These are phyloP conservation scores for Hesperia comma DNA, from an alignment of 2,888 invertebrate species.

Conservation along the genomic window DNA sequence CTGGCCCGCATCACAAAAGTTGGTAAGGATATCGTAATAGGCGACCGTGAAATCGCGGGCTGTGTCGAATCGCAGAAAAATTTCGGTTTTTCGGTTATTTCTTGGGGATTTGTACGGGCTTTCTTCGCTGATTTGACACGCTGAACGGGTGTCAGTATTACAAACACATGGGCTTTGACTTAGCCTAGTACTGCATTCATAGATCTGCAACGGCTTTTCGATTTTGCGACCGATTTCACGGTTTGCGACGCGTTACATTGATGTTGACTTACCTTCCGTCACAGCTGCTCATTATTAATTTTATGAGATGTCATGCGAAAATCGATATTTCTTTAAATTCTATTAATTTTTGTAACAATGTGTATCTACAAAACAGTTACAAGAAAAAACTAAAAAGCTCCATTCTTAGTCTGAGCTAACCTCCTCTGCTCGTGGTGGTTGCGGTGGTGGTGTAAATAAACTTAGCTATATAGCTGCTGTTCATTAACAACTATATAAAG, in stretches of 20 bases:
- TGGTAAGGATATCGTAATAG: constrained; percentile 68
- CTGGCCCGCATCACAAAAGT: constrained; percentile 46
- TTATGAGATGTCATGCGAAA: constrained; percentile 47
- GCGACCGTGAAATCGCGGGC: constrained; percentile 76
- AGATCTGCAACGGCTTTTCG: constrained; percentile 74
- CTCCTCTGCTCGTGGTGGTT: too few species aligned
- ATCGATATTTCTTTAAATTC: constrained; percentile 14
- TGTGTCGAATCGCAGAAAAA: constrained; percentile 83
- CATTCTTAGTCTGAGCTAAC: too few species aligned
- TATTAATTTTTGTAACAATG: constrained; percentile 4
- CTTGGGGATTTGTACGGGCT: constrained; percentile 83
- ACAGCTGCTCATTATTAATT: constrained; percentile 77
- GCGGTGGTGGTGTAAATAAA: too few species aligned
- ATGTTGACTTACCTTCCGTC: constrained; percentile 84
- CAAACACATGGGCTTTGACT: constrained; percentile 82
- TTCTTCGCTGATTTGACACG: constrained; percentile 80
- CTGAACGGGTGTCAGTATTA: constrained; percentile 81
- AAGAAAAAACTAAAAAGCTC: neutral
- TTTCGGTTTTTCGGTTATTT: constrained; percentile 85
- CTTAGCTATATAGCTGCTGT: too few species aligned
- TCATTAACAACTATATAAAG: too few species aligned
- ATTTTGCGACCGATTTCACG: constrained; percentile 81
- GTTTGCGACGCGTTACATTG: constrained; percentile 78
- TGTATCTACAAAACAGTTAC: too few species aligned
- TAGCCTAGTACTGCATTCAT: constrained; percentile 62